Evolutionary conservation across 2,888 invertebrate species (phyloP).

Genomic region (Brachypalpus laphriformis): DNA sequence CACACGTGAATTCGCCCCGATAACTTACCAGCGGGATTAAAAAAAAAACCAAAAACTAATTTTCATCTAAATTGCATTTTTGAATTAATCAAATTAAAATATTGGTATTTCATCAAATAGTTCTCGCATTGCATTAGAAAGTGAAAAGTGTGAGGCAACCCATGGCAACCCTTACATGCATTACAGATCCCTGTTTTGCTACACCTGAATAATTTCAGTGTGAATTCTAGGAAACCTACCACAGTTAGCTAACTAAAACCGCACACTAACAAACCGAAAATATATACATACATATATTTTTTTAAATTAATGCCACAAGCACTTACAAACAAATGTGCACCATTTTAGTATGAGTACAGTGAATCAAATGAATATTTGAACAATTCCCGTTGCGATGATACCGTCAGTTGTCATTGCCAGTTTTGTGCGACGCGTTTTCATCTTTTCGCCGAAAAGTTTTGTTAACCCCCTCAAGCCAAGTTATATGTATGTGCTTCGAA

Average conservation of each 20-base stretch:
- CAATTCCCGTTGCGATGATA: neutral
- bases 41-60: neutral
- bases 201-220: neutral
- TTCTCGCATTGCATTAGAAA: neutral
- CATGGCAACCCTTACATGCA: neutral
- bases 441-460: neutral
- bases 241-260: neutral
- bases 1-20: neutral
- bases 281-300: neutral
- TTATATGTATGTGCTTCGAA: neutral
- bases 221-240: neutral
- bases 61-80: conserved; percentile 24
- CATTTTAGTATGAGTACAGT: neutral
- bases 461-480: neutral
- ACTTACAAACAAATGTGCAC: neutral
- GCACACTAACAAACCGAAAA: neutral
- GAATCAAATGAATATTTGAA: conserved; percentile 2
- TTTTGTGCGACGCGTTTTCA: neutral
- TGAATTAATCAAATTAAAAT: conserved; percentile 19
- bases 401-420: neutral
- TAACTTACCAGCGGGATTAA: neutral
- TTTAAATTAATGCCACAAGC: neutral
- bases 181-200: neutral
- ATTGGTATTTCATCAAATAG: neutral
- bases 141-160: neutral